These are phyloP conservation scores for Ceyx melanurus DNA, from an alignment of 2,113 vertebrate species.

Conservation along the genomic window DNA sequence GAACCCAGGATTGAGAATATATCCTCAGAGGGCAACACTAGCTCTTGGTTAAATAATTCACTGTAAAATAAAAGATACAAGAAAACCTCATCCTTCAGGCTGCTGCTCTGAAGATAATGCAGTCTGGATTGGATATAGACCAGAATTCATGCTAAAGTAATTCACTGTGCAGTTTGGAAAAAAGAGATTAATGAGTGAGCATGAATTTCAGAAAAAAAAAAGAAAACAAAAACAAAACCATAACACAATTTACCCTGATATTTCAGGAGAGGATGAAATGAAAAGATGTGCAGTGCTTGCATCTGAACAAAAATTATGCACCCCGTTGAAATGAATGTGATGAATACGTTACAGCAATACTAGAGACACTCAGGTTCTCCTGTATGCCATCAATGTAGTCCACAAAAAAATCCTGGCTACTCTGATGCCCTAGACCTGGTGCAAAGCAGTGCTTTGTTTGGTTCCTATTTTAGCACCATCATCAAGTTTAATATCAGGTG, in stretches of 20 bases:
- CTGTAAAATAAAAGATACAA: neutral
- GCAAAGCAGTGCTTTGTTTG: neutral
- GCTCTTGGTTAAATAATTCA: neutral
- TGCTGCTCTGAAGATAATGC: neutral
- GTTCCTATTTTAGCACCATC: neutral
- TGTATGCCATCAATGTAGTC: neutral
- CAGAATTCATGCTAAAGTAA: neutral
- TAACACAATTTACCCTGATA: neutral
- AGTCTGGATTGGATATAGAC: neutral
- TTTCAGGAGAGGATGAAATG: neutral
- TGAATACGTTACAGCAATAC: neutral
- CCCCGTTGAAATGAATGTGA: neutral
- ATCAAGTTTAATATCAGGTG: neutral
- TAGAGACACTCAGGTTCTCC: neutral
- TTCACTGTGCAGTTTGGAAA: neutral
- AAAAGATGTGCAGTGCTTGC: neutral
- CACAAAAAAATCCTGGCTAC: neutral
- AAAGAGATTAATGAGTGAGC: neutral
- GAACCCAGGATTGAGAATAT: neutral
- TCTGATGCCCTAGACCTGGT: neutral
- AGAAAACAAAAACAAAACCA: no score
- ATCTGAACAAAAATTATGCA: neutral
- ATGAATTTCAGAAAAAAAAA: neutral
- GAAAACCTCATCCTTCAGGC: neutral
- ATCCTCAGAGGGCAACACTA: rapidly evolving